These are phyloP conservation scores for Crenuchus spilurus DNA, from an alignment of 2,797 vertebrate genomes.

Conservation along the genomic window DNA sequence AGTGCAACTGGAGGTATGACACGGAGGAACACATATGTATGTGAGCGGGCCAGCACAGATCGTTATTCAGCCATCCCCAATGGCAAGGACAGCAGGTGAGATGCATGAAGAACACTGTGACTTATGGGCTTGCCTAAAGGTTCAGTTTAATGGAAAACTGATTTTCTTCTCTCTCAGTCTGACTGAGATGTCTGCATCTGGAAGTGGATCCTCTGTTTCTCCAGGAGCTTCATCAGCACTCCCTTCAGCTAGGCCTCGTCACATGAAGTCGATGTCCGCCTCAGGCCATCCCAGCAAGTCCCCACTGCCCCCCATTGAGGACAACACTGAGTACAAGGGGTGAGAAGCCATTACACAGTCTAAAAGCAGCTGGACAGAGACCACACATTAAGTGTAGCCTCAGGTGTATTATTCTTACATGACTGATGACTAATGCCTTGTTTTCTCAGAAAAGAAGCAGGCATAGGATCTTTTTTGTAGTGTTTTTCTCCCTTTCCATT, in stretches of 20 bases:
- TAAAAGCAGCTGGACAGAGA: not conserved
- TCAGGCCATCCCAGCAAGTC: slow-evolving; percentile 95
- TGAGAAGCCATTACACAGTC: slow-evolving; percentile 59
- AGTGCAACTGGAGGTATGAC: slow-evolving; percentile 85
- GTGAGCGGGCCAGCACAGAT: slow-evolving; percentile 88
- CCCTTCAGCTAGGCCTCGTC: slow-evolving; percentile 88
- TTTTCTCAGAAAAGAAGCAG: not conserved
- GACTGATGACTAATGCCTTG: not conserved
- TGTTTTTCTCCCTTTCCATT: not conserved
- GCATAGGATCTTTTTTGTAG: not conserved
- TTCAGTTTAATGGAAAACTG: not conserved
- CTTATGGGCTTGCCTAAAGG: not conserved
- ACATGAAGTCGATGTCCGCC: slow-evolving; percentile 98
- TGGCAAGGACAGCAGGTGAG: slow-evolving; percentile 88
- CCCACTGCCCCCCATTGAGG: slow-evolving; percentile 95
- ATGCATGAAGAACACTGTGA: not conserved
- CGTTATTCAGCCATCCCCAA: slow-evolving; percentile 90
- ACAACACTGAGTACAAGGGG: slow-evolving; percentile 93
- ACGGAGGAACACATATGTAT: slow-evolving; percentile 90
- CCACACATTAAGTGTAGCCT: not conserved
- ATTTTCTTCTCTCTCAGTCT: slow-evolving; percentile 73
- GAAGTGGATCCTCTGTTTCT: slow-evolving; percentile 73
- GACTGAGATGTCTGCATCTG: slow-evolving; percentile 87
- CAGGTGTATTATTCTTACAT: not conserved
- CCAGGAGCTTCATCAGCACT: slow-evolving; percentile 74